These are phyloP conservation scores for Exaiptasia diaphana DNA, from an alignment of 64 coral and sea anemone species.

Conservation along the genomic window DNA sequence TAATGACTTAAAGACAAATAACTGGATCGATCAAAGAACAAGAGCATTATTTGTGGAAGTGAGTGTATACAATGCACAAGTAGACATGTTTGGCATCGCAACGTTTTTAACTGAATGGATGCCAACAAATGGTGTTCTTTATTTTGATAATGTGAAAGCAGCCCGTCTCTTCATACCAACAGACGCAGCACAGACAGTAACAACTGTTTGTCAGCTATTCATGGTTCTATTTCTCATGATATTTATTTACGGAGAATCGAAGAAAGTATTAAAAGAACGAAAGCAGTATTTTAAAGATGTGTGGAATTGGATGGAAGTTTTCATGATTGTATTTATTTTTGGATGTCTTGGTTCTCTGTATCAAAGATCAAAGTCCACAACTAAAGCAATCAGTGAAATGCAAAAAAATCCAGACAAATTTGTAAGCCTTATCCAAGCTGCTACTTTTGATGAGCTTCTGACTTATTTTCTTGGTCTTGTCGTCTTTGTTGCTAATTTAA, in stretches of 20 bases:
- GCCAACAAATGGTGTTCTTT: slow-evolving; percentile 75
- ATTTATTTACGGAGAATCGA: slow-evolving; percentile 68
- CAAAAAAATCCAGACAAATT: slow-evolving; percentile 55
- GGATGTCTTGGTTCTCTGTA: slow-evolving; percentile 52
- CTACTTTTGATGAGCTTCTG: slow-evolving; percentile 73
- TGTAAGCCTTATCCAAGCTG: slow-evolving; percentile 54
- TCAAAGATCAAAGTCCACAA: slow-evolving; percentile 55
- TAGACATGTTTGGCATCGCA: slow-evolving; percentile 80
- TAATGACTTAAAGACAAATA: slow-evolving; percentile 35
- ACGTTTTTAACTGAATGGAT: slow-evolving; percentile 84
- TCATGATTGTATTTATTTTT: slow-evolving; percentile 51
- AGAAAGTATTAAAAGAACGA: slow-evolving; percentile 48
- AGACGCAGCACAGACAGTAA: slow-evolving; percentile 32
- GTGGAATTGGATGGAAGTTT: slow-evolving; percentile 74
- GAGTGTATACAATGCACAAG: slow-evolving; percentile 77
- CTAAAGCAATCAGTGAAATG: slow-evolving; percentile 48
- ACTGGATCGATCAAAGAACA: slow-evolving; percentile 72
- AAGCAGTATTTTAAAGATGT: slow-evolving; percentile 64
- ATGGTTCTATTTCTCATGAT: slow-evolving; percentile 54
- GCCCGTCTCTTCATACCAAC: slow-evolving; percentile 54
- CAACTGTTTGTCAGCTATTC: slow-evolving; percentile 59
- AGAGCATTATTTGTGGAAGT: slow-evolving; percentile 84
- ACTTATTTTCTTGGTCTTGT: slow-evolving; percentile 62
- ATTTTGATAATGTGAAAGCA: slow-evolving; percentile 74
- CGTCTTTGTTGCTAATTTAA: slow-evolving; percentile 85